Base-by-base conservation (phyloP, 1,140 invertebrate genomes). In the Tetraneura akinire region DNA sequence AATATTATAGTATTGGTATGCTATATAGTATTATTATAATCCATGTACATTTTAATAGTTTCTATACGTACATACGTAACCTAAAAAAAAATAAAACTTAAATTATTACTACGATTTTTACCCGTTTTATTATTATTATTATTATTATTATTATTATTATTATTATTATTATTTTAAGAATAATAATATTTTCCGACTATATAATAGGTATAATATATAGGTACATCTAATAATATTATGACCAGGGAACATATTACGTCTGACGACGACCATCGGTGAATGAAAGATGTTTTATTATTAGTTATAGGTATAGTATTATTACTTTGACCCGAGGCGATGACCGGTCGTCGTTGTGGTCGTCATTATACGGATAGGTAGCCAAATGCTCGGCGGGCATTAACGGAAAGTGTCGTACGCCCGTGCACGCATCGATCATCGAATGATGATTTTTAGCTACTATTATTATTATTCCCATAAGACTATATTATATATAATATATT, bases 391-490 rank as follows among this genome's bases (percentile, higher is more conserved):
- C 70, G 16, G 70, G 45, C 70, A 51, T 53, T 49, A 47, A 47
- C 45, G 70, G 70, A 51, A 73, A 29, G 47, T 51, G 70, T 73
- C 70, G 47, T 70, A 60, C 32, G 32, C n/a, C 9, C 60, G 60
- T 16, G 29, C 60, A 37, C n/a, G n/a, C 70, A 26, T 49, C 13
- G 47, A 73, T 73, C 70, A 73, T 49, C 26, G 26, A 73, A 73
- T 73, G 47, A 73, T 32, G 60, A 73, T 26, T 73, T n/a, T 51
- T 29, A 21, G 45, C 70, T 73, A 73, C 70, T 73, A 64, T 37
- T 71, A 71, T 73, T 53, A 73, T 51, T 51, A n/a, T n/a, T 53
- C 47, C 26, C 70, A 53, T 73, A 32, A 73, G 53, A 73, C 49
- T 37, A n/a, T n/a, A n/a, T n/a, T n/a, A n/a, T n/a, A n/a, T n/a